A percentile compares a stretch with the other conserved stretches of the same genome.
These are phyloP conservation scores for Spisula subtruncata DNA, from an alignment of 2,888 invertebrate species.

Conservation along the genomic window DNA sequence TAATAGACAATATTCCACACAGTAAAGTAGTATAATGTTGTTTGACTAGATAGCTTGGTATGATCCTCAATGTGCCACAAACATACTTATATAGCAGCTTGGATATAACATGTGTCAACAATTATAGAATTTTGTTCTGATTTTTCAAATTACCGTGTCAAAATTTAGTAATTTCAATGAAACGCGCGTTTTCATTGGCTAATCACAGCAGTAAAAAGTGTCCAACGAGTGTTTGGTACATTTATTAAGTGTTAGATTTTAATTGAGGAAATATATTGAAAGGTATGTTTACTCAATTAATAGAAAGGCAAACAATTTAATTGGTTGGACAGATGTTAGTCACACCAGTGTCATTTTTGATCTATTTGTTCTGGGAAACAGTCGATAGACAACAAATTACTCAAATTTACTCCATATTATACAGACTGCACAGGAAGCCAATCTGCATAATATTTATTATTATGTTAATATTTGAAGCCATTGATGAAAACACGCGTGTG, in stretches of 20 bases:
- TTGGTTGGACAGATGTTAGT: conserved; percentile 32
- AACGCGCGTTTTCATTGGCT: conserved; percentile 8
- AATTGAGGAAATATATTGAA: conserved; percentile 36
- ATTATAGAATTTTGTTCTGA: conserved; percentile 12
- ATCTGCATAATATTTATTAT: no score
- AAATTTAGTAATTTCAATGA: conserved; percentile 9
- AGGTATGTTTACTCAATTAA: conserved; percentile 42
- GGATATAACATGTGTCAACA: conserved; percentile 26
- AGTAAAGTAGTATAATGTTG: neutral
- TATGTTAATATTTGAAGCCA: no score
- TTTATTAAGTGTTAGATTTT: conserved; percentile 5
- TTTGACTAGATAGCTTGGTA: conserved; percentile 10
- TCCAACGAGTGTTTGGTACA: conserved; percentile 12
- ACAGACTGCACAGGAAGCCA: no score
- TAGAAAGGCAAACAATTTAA: conserved; percentile 1
- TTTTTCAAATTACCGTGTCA: conserved; percentile 26
- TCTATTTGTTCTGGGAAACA: no score
- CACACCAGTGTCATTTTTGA: conserved; percentile 32
- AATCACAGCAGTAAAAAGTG: neutral
- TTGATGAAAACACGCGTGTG: no score
- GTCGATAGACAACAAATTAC: no score
- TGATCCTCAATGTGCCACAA: neutral
- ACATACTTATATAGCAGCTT: conserved; percentile 23
- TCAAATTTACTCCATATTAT: no score
- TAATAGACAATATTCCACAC: neutral